Conservation (phyloP, 1,140 invertebrate genomes). For the Platorchestia sp. region DNA sequence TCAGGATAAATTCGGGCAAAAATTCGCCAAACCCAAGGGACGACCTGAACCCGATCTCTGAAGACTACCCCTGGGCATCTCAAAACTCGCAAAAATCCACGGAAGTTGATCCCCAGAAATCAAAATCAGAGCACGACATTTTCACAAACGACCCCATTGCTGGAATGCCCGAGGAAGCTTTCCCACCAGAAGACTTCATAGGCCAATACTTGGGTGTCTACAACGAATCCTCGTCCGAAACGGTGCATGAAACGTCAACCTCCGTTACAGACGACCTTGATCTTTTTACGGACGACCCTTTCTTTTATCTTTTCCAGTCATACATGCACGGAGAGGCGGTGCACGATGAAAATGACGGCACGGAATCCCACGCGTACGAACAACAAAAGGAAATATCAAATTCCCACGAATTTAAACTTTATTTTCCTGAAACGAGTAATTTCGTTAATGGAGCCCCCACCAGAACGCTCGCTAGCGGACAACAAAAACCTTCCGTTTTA, state of each 20-base stretch:
- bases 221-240: neutral
- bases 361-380: neutral
- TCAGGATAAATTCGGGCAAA: neutral
- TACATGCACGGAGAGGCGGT: constrained; percentile 6
- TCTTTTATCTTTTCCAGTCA: constrained; percentile 1
- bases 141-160: constrained; percentile 26
- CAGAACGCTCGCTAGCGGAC: neutral
- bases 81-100: constrained; percentile 11
- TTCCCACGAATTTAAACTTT: constrained; percentile 2
- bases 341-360: neutral
- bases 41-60: neutral
- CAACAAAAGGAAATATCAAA: neutral
- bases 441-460: neutral
- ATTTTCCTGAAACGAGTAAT: neutral
- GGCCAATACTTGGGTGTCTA: neutral
- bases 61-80: constrained; percentile 17
- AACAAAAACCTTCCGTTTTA: neutral
- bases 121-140: neutral
- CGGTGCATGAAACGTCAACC: too few relatives aligned
- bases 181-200: neutral
- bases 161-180: neutral
- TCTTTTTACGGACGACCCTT: neutral
- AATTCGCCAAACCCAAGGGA: constrained; percentile 80
- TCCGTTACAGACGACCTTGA: neutral
- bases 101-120: neutral